phyloP scores from a whole-genome alignment of 2,113 vertebrate species.

The Tragulus kanchil region DNA sequence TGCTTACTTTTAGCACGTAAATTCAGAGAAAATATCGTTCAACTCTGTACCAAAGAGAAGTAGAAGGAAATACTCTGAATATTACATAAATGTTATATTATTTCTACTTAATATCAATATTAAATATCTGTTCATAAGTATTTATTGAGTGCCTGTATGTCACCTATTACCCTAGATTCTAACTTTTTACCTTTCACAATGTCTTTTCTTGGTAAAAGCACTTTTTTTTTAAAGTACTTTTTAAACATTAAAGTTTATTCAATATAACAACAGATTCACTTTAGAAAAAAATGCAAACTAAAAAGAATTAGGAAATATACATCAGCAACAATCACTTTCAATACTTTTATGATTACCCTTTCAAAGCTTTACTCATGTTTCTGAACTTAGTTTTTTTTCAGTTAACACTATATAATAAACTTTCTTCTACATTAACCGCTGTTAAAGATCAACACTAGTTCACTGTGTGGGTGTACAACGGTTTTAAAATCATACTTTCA shows the following conservation, averaged over 20 bases:
- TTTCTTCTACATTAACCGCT: background rate
- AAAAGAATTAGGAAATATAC: background rate
- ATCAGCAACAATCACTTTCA: background rate
- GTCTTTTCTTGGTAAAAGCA: background rate
- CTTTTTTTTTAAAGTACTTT: too few relatives aligned
- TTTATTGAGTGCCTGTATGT: background rate
- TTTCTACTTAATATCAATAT: constrained; percentile 1
- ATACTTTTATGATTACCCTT: background rate
- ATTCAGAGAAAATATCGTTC: background rate
- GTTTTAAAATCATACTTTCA: background rate
- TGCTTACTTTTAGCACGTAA: background rate
- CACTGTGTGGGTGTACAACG: background rate
- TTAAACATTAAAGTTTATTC: background rate
- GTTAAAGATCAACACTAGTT: background rate
- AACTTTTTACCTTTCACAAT: background rate
- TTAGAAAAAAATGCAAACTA: background rate
- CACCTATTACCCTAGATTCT: background rate
- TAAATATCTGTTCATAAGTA: background rate
- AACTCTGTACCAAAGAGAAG: background rate
- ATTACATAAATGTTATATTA: background rate
- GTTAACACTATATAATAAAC: constrained; percentile 17
- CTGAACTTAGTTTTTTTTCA: background rate
- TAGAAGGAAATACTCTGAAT: background rate
- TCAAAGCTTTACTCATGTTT: background rate
- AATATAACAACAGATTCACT: background rate